Evolutionary conservation across 1,140 invertebrate species (phyloP), one percentile per base, ranked within the genome.

Genomic region (Drosophila arizonae): DNA sequence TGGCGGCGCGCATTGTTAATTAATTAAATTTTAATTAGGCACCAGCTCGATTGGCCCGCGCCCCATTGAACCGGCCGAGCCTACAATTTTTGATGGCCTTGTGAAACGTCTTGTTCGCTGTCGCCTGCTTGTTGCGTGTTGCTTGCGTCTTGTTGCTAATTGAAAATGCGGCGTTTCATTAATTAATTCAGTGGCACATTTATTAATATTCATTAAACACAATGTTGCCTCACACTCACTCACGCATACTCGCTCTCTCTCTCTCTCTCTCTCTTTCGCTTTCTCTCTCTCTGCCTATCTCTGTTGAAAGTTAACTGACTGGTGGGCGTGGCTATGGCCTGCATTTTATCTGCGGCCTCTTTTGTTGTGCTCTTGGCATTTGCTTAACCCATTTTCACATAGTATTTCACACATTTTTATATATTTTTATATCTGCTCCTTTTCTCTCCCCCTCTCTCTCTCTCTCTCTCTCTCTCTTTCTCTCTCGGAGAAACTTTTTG

Each of bases 171-270:
- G 26, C 28, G 36, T 61, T 50, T 68, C 46, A 57, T 48, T 72
- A 77, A 85, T 74, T 85, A 85, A 84, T 84, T 79, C 73, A 76
- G 66, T 55, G 67, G 46, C 60, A 61, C 67, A 84, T 87, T 88
- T 87, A 84, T 88, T 87, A 84, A 80, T 88, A 87, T 80, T 88
- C 79, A 87, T 84, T 89, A 88, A 72, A 79, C 79, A 77, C 82
- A 84, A 51, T 54, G 70, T 64, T 70, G 66, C 8, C 33, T 36
- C 33, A 0, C n/a, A 4, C 41, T n/a, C 43, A 15, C 43, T 15
- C 43, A 4, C 43, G 2, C 43, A 2, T 15, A 21, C 15, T 17
- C 43, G 0, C n/a, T 46, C 43, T 46, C 43, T 0, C 43, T n/a
- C 43, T n/a, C 43, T 24, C 43, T 2, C 43, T 46, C 43, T 17